Percentiles rank a stretch among this genome's conserved stretches.
Evolutionary conservation across 2,113 vertebrate genomes (phyloP).

Genomic region (Campylomormyrus numenius): DNA sequence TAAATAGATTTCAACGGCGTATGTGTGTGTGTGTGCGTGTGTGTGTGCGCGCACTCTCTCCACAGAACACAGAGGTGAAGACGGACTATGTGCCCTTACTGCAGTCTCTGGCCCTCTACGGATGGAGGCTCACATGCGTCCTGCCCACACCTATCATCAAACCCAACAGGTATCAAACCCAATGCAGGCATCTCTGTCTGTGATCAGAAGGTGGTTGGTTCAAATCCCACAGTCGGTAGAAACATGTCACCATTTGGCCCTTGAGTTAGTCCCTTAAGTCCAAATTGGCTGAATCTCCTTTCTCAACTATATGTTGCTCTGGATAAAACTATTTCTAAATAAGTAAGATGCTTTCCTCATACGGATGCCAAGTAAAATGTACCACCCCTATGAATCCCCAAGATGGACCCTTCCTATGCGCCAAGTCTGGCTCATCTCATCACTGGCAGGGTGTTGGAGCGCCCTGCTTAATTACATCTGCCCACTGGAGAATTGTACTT

Average conservation of each 20-base stretch:
- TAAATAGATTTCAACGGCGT: not conserved
- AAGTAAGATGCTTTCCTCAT: slow-evolving; percentile 3
- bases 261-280: not conserved
- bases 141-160: slow-evolving; percentile 85
- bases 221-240: not conserved
- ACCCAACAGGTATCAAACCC: slow-evolving; percentile 75
- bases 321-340: not conserved
- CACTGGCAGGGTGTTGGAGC: not conserved
- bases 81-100: slow-evolving; percentile 86
- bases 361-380: not conserved
- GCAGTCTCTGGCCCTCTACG: slow-evolving; percentile 81
- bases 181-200: not conserved
- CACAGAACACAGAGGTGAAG: slow-evolving; percentile 80
- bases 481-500: not conserved
- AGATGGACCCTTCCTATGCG: not conserved
- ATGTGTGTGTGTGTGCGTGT: not conserved
- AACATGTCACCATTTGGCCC: not conserved
- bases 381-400: not conserved
- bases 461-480: not conserved
- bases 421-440: not conserved
- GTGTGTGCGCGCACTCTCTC: not conserved
- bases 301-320: not conserved
- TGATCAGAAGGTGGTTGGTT: not conserved
- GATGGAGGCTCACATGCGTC: slow-evolving; percentile 92
- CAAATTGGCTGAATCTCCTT: not conserved